phyloP scores from a whole-genome alignment of 2,797 vertebrate species.

The Ctenopoma multispine region DNA sequence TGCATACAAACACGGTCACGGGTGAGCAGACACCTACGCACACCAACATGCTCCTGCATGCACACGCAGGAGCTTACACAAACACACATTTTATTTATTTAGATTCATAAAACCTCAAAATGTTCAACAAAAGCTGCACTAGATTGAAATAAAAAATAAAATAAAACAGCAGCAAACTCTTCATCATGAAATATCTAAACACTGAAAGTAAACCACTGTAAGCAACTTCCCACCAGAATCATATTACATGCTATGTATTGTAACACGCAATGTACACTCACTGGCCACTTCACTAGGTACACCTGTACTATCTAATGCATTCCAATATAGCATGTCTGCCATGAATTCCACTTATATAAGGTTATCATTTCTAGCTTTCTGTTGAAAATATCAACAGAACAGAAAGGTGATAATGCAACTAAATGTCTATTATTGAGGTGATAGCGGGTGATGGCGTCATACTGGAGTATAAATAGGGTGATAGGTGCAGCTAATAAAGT shows the following conservation, averaged over 20 bases:
- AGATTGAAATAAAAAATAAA: conserved; percentile 59
- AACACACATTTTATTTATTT: conserved; percentile 76
- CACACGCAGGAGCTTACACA: conserved; percentile 67
- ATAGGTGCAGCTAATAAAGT: no score
- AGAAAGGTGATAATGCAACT: no score
- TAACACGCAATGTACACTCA: conserved; percentile 16
- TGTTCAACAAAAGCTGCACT: conserved; percentile 71
- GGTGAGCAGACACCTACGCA: conserved; percentile 49
- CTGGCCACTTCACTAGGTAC: no score
- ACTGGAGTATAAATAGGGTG: no score
- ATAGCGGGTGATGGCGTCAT: no score
- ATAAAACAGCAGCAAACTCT: conserved; percentile 63
- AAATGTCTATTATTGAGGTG: no score
- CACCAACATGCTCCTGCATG: conserved; percentile 54
- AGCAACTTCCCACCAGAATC: conserved; percentile 53
- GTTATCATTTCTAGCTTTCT: no score
- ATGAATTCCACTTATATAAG: no score
- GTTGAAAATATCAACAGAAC: no score
- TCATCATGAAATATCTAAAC: conserved; percentile 68
- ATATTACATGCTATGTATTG: conserved; percentile 47
- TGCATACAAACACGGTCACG: conserved; percentile 18
- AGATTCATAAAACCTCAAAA: conserved; percentile 70
- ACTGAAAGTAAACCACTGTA: conserved; percentile 59
- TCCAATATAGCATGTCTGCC: no score
- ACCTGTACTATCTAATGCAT: no score